A percentile compares a stretch with the other conserved stretches of the same genome.
phyloP scores from a whole-genome alignment of 2,888 invertebrate genomes.

The Thymelicus sylvestris region DNA sequence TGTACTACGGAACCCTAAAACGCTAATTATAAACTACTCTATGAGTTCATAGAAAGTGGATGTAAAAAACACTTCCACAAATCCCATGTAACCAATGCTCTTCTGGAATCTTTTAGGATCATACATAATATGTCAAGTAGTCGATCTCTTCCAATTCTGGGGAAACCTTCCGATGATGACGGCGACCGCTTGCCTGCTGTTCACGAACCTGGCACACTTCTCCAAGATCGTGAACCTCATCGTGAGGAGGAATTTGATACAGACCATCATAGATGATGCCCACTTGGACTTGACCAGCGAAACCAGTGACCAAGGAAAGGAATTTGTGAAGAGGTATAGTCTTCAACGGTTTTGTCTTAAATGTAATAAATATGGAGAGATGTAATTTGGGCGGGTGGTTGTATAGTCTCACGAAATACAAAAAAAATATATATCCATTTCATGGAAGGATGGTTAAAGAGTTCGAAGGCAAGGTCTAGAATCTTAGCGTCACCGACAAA shows the following conservation, averaged over 20 bases:
- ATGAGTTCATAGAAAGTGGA: too few species aligned
- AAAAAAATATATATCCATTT: too few species aligned
- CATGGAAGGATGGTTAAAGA: too few species aligned
- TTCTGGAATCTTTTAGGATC: constrained; percentile 53
- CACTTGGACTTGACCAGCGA: constrained; percentile 52
- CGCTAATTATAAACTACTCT: too few species aligned
- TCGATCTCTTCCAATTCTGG: constrained; percentile 76
- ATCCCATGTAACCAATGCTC: neutral
- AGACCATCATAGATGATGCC: constrained; percentile 55
- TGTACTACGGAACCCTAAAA: too few species aligned
- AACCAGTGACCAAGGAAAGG: constrained; percentile 48
- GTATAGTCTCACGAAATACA: too few species aligned
- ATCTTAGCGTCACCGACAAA: too few species aligned
- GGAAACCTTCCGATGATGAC: constrained; percentile 77
- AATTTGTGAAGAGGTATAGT: constrained; percentile 60
- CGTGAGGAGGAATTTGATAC: constrained; percentile 52
- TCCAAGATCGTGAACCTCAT: constrained; percentile 69
- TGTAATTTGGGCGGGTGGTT: too few species aligned
- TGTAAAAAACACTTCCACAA: too few species aligned
- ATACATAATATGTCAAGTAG: constrained; percentile 74
- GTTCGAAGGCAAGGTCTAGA: too few species aligned
- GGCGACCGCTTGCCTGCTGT: constrained; percentile 70
- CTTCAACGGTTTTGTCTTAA: too few species aligned
- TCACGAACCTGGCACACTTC: constrained; percentile 75
- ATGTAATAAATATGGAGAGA: too few species aligned